These are phyloP conservation scores for Heliconius hewitsoni DNA, from an alignment of 1,140 invertebrate genomes.

Conservation along the genomic window DNA sequence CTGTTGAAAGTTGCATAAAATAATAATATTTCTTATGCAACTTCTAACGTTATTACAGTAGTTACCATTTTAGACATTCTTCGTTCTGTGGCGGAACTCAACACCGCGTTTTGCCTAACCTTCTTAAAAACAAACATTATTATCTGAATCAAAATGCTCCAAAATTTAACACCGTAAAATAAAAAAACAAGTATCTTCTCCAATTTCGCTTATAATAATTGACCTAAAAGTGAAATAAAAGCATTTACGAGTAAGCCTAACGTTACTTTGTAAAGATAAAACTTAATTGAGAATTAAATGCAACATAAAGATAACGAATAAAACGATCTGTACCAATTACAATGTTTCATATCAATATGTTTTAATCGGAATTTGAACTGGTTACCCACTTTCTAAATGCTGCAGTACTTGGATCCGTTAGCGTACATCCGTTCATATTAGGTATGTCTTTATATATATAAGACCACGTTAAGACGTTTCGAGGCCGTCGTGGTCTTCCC, in stretches of 20 bases:
- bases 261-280: not conserved
- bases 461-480: too few species aligned
- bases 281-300: not conserved
- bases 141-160: too few species aligned
- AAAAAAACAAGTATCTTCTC: too few species aligned
- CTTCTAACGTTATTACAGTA: too few species aligned
- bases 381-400: conserved; percentile 40
- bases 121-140: too few species aligned
- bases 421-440: conserved; percentile 9
- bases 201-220: too few species aligned
- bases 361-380: conserved; percentile 36
- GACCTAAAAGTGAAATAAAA: not conserved
- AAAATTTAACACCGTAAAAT: too few species aligned
- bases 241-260: not conserved
- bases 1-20: too few species aligned
- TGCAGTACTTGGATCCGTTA: conserved; percentile 27
- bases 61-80: too few species aligned
- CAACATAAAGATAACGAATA: not conserved
- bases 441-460: not conserved
- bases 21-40: too few species aligned
- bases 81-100: not conserved
- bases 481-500: too few species aligned
- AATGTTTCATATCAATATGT: conserved; percentile 23
- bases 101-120: too few species aligned
- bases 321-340: conserved; percentile 3